Evolutionary conservation across 2,113 vertebrate genomes (phyloP).

Genomic region (Myocastor coypus): DNA sequence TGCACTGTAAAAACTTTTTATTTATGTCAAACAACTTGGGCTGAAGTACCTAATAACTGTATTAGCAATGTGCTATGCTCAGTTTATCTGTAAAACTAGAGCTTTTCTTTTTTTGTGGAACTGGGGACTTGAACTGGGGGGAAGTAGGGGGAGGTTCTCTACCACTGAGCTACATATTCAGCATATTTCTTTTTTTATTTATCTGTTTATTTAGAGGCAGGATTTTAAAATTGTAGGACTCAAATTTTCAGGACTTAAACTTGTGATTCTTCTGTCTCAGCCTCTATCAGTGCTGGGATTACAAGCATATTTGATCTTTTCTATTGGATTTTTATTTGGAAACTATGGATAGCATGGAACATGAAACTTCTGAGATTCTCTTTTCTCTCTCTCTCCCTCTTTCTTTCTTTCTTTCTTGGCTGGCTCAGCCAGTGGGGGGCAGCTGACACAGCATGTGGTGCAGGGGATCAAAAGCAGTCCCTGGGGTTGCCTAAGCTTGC

Average conservation of each 20-base stretch:
- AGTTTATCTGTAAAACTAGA: conserved; percentile 51
- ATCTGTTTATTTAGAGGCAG: not conserved
- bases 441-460: too few species aligned
- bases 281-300: not conserved
- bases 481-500: too few species aligned
- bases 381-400: too few species aligned
- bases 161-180: not conserved
- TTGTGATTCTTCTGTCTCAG: not conserved
- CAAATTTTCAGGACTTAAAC: not conserved
- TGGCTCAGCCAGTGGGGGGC: too few species aligned
- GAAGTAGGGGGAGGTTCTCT: not conserved
- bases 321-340: conserved; percentile 1
- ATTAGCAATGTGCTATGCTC: not conserved
- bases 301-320: conserved; percentile 5
- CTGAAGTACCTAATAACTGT: not conserved
- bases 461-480: too few species aligned
- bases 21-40: conserved; percentile 49
- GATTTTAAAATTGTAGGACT: not conserved
- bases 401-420: too few species aligned
- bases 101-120: not conserved
- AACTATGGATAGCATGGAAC: not conserved
- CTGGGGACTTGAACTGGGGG: not conserved
- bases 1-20: conserved; percentile 21
- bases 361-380: not conserved
- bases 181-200: not conserved